Evolutionary conservation across 2,888 invertebrate genomes (phyloP), one percentile per base, ranked within the genome.

Genomic region (Aquatica leii): DNA sequence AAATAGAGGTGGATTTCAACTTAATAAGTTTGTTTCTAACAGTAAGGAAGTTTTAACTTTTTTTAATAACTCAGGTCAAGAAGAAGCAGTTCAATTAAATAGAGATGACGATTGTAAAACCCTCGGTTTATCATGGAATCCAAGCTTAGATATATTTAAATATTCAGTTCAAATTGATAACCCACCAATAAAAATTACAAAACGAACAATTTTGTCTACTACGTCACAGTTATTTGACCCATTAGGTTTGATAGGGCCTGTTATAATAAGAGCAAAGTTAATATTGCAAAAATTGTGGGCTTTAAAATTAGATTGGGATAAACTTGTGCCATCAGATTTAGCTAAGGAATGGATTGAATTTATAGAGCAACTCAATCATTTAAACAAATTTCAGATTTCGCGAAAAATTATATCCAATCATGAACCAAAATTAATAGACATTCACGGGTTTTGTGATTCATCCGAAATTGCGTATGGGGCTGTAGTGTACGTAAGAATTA

Each of bases 161-260:
- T 34, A 35, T 34, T 17, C 52, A 53, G 9, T 37, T 37, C 11
- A 53, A 18, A 11, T n/a, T 8, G 11, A 9, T 15, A 1, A 37
- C 11, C 35, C 20, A 1, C 8, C 15, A 11, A 9, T 17, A 20
- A 46, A 18, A 17, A 24, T 54, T 35, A 54, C 54, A n/a, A 59
- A 54, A 35, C 35, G 49, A 14, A 34, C 31, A 15, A 59, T 70
- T 12, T 48, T 69, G 14, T 71, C 71, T 1, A 37, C 46, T 12
- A 67, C 70, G 12, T 57, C 70, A 3, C 64, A 65, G 53, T 61
- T 73, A 9, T 73, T 61, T 53, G 71, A 74, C 53, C 68, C 71
- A 8, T 59, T 72, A 9, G 71, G 71, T n/a, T 37, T 73, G 1
- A 37, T 70, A 11, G 65, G 71, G 8, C 71, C 72, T 1, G 60